Conservation (phyloP, 2,113 vertebrate species). For the Hippocampus abdominalis region DNA sequence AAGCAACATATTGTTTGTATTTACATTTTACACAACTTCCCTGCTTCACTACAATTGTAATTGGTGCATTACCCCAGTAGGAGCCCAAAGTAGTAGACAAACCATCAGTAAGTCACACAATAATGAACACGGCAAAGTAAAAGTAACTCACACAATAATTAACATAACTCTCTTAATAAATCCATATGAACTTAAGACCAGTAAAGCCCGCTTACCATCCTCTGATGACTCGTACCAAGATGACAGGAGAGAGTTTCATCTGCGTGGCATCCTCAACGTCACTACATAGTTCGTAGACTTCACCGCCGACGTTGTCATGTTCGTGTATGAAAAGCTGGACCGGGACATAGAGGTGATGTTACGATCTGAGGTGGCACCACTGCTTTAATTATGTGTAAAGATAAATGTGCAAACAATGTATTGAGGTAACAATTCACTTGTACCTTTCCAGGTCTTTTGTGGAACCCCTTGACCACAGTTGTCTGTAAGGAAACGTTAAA, state of each 20-base stretch:
- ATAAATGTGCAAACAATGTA: background rate
- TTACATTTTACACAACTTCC: too few relatives aligned
- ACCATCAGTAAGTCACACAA: background rate
- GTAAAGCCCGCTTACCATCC: constrained; percentile 81
- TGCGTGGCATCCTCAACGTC: constrained; percentile 81
- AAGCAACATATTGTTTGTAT: too few relatives aligned
- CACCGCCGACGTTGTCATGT: constrained; percentile 68
- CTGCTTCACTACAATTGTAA: too few relatives aligned
- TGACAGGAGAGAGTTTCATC: constrained; percentile 80
- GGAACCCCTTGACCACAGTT: constrained; percentile 65
- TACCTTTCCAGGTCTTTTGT: constrained; percentile 92
- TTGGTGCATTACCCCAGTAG: background rate
- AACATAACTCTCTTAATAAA: background rate
- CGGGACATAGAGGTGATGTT: constrained; percentile 8
- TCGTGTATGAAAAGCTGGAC: constrained; percentile 82
- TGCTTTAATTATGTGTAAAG: background rate
- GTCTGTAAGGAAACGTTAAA: constrained; percentile 36
- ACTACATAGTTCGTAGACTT: constrained; percentile 74
- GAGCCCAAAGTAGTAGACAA: background rate
- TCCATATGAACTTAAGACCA: background rate
- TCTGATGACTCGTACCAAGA: constrained; percentile 83
- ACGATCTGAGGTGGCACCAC: background rate
- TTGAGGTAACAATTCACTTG: background rate
- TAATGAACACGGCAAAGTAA: background rate
- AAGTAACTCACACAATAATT: background rate